phyloP scores from a whole-genome alignment of 2,888 invertebrate species.

The Phyto melanocephala region DNA sequence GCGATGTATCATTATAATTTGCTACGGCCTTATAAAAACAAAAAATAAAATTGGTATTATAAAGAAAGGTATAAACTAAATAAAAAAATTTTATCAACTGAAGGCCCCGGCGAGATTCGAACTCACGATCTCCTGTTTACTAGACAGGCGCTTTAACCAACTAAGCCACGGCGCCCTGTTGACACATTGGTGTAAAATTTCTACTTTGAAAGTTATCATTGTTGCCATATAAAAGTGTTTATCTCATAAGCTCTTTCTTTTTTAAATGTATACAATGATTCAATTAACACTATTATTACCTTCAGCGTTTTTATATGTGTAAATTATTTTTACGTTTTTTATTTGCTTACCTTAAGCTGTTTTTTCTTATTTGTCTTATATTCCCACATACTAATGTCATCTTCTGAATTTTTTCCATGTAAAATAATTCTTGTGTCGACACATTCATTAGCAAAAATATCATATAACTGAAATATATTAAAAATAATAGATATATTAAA shows the following conservation, averaged over 20 bases:
- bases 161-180: slow-evolving; percentile 78
- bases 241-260: not conserved
- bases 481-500: too few species aligned
- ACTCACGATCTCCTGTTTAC: slow-evolving; percentile 79
- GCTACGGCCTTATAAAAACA: too few species aligned
- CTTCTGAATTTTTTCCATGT: too few species aligned
- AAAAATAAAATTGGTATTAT: too few species aligned
- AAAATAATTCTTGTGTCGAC: slow-evolving; percentile 65
- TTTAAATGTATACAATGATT: not conserved
- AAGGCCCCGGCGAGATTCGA: slow-evolving; percentile 79
- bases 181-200: not conserved
- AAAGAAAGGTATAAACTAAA: not conserved
- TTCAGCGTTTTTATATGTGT: too few species aligned
- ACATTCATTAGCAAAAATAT: slow-evolving; percentile 69
- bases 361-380: not conserved
- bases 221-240: slow-evolving; percentile 2
- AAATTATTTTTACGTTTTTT: too few species aligned
- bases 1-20: too few species aligned
- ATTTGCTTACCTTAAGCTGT: not conserved
- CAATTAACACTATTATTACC: not conserved
- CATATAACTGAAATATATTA: slow-evolving; percentile 65
- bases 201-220: not conserved
- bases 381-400: too few species aligned
- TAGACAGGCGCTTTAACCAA: slow-evolving; percentile 79
- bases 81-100: not conserved